Evolutionary conservation across 2,888 invertebrate genomes (phyloP).

Genomic region (Eucriotettix oculatus): DNA sequence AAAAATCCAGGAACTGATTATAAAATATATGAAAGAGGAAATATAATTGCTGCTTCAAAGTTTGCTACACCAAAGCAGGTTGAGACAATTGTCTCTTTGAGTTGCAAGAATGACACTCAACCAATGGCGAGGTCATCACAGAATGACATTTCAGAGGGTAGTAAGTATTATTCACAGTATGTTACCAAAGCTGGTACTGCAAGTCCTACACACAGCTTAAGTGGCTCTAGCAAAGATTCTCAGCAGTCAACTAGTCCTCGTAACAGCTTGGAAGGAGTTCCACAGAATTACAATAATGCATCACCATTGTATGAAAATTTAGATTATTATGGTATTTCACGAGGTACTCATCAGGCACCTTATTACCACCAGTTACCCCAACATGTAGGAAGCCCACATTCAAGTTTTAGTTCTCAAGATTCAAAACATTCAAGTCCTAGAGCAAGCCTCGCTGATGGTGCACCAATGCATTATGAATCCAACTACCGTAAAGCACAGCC

Average conservation of each 20-base stretch:
- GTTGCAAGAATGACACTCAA: slow-evolving; percentile 4
- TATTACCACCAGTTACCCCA: slow-evolving; percentile 39
- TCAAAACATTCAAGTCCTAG: slow-evolving; percentile 31
- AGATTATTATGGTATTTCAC: slow-evolving; percentile 49
- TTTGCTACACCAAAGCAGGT: slow-evolving; percentile 61
- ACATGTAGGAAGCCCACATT: slow-evolving; percentile 21
- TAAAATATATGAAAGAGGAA: slow-evolving; percentile 50
- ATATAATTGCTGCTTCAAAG: slow-evolving; percentile 59
- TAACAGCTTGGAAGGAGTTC: slow-evolving; percentile 20
- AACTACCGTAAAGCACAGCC: slow-evolving; percentile 62
- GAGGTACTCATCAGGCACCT: slow-evolving; percentile 33
- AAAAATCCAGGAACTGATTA: slow-evolving; percentile 25
- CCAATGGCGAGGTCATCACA: slow-evolving; percentile 1
- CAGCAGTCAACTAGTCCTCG: slow-evolving; percentile 27
- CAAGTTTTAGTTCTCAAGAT: slow-evolving; percentile 28
- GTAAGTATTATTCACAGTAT: slow-evolving; percentile 1
- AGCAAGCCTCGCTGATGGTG: slow-evolving; percentile 26
- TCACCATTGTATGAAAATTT: slow-evolving; percentile 66
- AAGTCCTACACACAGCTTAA: slow-evolving; percentile 42
- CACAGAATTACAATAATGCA: slow-evolving; percentile 18
- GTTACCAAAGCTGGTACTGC: slow-evolving; percentile 19
- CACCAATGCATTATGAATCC: slow-evolving; percentile 30
- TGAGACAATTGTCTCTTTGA: slow-evolving; percentile 35
- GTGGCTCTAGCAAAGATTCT: slow-evolving; percentile 38
- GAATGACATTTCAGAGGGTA: not conserved